Evolutionary conservation across 1,140 invertebrate genomes (phyloP).

Genomic region (Cherax destructor): DNA sequence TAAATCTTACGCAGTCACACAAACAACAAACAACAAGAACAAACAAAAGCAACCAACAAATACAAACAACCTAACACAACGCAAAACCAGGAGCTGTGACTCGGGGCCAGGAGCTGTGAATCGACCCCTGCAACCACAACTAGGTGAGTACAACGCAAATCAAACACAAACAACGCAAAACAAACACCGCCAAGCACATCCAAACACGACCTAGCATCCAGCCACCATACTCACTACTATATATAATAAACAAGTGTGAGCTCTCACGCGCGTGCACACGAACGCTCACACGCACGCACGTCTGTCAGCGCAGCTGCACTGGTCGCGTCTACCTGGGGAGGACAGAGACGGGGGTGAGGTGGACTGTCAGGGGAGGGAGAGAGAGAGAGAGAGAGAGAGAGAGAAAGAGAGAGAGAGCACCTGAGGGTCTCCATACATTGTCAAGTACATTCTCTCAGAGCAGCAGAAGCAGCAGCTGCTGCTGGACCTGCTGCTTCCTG

Average conservation of each 20-base stretch:
- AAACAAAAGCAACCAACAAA: background rate
- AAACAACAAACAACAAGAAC: background rate
- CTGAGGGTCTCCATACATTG: background rate
- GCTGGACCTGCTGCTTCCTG: background rate
- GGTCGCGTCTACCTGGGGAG: too few species aligned
- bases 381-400: background rate
- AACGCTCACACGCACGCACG: background rate
- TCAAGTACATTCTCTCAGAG: conserved; percentile 31
- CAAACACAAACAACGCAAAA: background rate
- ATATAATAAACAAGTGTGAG: too few species aligned
- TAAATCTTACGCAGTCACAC: background rate
- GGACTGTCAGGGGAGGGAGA: background rate
- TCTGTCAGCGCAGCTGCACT: too few species aligned
- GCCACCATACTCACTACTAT: too few species aligned
- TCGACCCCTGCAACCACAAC: too few species aligned
- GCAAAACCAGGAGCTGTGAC: background rate
- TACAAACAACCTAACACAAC: background rate
- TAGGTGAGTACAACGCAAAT: background rate
- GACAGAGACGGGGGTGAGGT: background rate
- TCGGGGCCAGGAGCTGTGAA: background rate
- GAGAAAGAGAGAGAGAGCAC: background rate
- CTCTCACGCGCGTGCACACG: background rate
- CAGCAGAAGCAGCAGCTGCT: background rate
- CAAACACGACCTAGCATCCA: too few species aligned
- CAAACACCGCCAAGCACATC: too few species aligned